A percentile compares a stretch with the other conserved stretches of the same genome.
phyloP scores from a whole-genome alignment of 1,140 invertebrate genomes.

The Pseudomyrmex gracilis region DNA sequence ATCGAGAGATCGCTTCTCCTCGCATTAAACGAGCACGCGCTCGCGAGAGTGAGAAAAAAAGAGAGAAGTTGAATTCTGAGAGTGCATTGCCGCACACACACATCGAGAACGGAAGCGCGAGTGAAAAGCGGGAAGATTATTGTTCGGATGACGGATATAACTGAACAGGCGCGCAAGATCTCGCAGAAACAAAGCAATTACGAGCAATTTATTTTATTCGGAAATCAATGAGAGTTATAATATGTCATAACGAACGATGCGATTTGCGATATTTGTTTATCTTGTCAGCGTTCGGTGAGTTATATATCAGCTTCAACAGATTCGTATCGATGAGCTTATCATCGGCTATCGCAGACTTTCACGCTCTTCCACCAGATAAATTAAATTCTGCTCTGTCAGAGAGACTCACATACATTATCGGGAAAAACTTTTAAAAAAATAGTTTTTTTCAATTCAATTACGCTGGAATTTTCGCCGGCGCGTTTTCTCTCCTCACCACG shows the following conservation, averaged over 20 bases:
- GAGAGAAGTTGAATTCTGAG: not conserved
- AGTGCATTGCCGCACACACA: constrained; percentile 5
- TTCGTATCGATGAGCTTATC: not conserved
- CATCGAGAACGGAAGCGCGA: constrained; percentile 22
- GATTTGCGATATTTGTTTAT: not conserved
- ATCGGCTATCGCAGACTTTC: not conserved
- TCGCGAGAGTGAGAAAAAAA: not conserved
- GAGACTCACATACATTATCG: not conserved
- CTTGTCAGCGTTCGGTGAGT: constrained; percentile 6
- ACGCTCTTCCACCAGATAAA: not conserved
- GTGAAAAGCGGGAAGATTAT: constrained; percentile 37
- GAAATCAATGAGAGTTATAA: not conserved
- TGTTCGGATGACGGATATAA: constrained; percentile 6
- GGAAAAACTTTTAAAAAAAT: no score
- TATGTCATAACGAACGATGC: not conserved
- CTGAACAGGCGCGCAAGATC: not conserved
- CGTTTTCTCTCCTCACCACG: constrained; percentile 17
- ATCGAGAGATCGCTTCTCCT: constrained; percentile 25
- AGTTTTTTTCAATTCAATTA: not conserved
- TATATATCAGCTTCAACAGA: not conserved
- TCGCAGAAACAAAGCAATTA: constrained; percentile 6
- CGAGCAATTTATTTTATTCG: constrained; percentile 10
- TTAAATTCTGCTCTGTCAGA: constrained; percentile 8
- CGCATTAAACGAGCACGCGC: constrained; percentile 22
- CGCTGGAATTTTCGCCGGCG: no score